These are phyloP conservation scores for Brassicogethes aeneus DNA, from an alignment of 2,888 invertebrate genomes.

Conservation along the genomic window DNA sequence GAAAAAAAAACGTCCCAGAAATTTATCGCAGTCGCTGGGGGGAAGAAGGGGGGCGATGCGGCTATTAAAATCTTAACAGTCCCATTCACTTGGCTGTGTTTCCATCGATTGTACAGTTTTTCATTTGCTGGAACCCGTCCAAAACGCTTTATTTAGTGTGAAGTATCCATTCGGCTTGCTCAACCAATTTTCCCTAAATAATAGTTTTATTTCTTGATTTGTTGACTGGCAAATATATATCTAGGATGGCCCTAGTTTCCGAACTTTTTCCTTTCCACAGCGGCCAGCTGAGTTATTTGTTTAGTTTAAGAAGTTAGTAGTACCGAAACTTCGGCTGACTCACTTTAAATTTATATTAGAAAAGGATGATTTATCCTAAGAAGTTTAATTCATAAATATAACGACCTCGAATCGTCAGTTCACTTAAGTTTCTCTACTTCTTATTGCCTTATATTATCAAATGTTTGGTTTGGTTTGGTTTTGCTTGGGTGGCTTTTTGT, in stretches of 20 bases:
- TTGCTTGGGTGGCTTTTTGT: too few species aligned
- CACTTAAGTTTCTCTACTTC: too few species aligned
- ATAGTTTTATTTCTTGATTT: conserved; percentile 13
- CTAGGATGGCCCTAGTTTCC: not conserved
- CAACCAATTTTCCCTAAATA: conserved; percentile 14
- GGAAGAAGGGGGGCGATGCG: not conserved
- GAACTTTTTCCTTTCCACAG: not conserved
- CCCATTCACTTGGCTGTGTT: not conserved
- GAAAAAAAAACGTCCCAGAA: not conserved
- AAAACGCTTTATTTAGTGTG: conserved; percentile 22
- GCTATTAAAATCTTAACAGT: not conserved
- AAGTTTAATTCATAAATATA: too few species aligned
- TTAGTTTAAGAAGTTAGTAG: not conserved
- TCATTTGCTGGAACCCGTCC: conserved; percentile 19
- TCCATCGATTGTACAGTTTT: not conserved
- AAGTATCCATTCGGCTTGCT: conserved; percentile 16
- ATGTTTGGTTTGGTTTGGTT: too few species aligned
- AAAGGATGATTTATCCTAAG: too few species aligned
- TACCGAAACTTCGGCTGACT: too few species aligned
- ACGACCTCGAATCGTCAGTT: too few species aligned
- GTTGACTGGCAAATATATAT: not conserved
- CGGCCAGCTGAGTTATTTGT: not conserved
- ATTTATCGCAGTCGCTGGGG: not conserved
- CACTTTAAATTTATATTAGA: too few species aligned
- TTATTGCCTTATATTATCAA: too few species aligned